These are phyloP conservation scores for Tauraco hartlaubi DNA, from an alignment of 2,797 vertebrate species.

Conservation along the genomic window DNA sequence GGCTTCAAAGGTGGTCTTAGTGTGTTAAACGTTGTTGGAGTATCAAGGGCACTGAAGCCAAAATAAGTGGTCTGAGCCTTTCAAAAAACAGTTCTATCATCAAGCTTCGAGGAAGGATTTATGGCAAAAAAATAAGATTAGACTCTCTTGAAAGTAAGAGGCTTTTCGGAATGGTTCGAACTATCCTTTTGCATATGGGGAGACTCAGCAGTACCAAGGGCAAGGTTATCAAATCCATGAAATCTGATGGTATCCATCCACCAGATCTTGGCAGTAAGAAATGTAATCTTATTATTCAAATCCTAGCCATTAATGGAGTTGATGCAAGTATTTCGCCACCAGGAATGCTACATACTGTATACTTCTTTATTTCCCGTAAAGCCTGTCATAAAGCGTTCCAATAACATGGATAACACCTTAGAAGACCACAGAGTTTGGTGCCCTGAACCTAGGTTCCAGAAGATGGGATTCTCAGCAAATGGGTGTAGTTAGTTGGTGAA, in stretches of 20 bases:
- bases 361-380: constrained; percentile 54
- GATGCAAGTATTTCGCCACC: constrained; percentile 52
- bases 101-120: neutral
- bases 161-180: constrained; percentile 28
- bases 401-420: constrained; percentile 64
- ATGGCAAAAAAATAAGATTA: neutral
- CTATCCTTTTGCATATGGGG: neutral
- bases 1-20: neutral
- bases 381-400: constrained; percentile 67
- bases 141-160: neutral
- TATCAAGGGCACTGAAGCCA: neutral
- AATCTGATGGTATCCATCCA: neutral
- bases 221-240: neutral
- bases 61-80: neutral
- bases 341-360: constrained; percentile 59
- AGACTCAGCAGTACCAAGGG: neutral
- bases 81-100: neutral
- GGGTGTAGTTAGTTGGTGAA: constrained; percentile 80
- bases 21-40: neutral
- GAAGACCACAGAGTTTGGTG: constrained; percentile 58
- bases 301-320: neutral
- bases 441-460: constrained; percentile 69
- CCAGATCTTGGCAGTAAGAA: constrained; percentile 34
- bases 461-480: constrained; percentile 73
- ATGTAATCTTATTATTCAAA: neutral